Base-by-base conservation (phyloP, 2,888 invertebrate genomes). In the Cerceris rybyensis region DNA sequence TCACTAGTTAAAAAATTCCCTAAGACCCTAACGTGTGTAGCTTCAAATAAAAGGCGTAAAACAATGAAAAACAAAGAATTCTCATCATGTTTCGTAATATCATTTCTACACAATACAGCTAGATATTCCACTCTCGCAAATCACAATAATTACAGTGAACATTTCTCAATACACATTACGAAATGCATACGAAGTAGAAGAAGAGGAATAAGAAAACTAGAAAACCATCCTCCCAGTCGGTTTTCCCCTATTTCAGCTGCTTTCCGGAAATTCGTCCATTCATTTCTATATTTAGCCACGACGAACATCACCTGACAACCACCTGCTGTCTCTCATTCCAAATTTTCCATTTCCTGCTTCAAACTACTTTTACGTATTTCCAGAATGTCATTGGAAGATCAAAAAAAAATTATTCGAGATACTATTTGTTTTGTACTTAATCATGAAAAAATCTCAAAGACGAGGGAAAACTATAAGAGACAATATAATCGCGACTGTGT, bases 401-500 rank as follows among this genome's bases (percentile, higher is more conserved):
- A n/a, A 7, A 46, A n/a, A n/a, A n/a, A n/a, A n/a, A n/a, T n/a
- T n/a, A n/a, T n/a, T n/a, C n/a, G n/a, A n/a, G n/a, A n/a, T n/a
- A n/a, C n/a, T n/a, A n/a, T n/a, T n/a, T n/a, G n/a, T n/a, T n/a
- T n/a, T n/a, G n/a, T n/a, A n/a, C n/a, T n/a, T n/a, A n/a, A n/a
- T 28, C 28, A 28, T 2, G 4, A 28, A 28, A 28, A 28, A 28
- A 28, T 28, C 28, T 28, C 28, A 28, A 28, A 28, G 4, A 28
- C 28, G 28, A 52, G 41, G 41, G 65, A 66, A 42, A 55, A 43
- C 42, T 59, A 13, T 39, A 16, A 52, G 58, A 65, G 59, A 72
- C 67, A 76, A 76, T 80, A 68, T 42, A 61, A 68, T 68, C 71
- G 78, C 81, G 86, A 90, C 88, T 87, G 86, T 90, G 90, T 90